These are phyloP conservation scores for Caenorhabditis briggsae DNA, from an alignment of 1,140 invertebrate species.

Conservation along the genomic window DNA sequence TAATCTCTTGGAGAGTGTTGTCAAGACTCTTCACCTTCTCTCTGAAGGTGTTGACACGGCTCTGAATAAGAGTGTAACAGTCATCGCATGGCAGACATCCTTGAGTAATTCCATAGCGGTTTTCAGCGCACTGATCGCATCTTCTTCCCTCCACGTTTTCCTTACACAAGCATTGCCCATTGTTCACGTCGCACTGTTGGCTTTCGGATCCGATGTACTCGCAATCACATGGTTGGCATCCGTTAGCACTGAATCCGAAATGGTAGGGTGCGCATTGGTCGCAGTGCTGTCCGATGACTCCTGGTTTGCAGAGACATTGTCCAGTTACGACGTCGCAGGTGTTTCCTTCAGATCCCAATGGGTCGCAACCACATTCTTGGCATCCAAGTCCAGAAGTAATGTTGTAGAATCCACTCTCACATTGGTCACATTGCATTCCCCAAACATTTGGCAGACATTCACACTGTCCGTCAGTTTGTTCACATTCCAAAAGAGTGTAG, in stretches of 20 bases:
- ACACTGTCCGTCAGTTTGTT: conserved; percentile 87
- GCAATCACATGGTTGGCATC: conserved; percentile 75
- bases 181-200: conserved; percentile 73
- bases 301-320: conserved; percentile 88
- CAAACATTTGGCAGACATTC: conserved; percentile 88
- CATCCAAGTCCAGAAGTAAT: conserved; percentile 83
- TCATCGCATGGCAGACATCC: conserved; percentile 77
- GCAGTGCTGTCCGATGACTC: conserved; percentile 86
- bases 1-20: conserved; percentile 75
- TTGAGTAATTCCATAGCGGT: conserved; percentile 65
- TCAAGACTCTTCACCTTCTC: conserved; percentile 67
- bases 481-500: conserved; percentile 84
- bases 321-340: conserved; percentile 86
- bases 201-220: conserved; percentile 73
- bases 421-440: conserved; percentile 89
- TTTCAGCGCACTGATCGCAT: conserved; percentile 88
- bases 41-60: conserved; percentile 72
- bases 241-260: conserved; percentile 88
- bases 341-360: conserved; percentile 87
- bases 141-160: conserved; percentile 94
- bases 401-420: conserved; percentile 86
- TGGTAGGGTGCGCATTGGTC: conserved; percentile 88
- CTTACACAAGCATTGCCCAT: conserved; percentile 88
- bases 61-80: conserved; percentile 76
- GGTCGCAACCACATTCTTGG: conserved; percentile 87